phyloP scores from a whole-genome alignment of 2,113 vertebrate species.

The Pomatostomus ruficeps region DNA sequence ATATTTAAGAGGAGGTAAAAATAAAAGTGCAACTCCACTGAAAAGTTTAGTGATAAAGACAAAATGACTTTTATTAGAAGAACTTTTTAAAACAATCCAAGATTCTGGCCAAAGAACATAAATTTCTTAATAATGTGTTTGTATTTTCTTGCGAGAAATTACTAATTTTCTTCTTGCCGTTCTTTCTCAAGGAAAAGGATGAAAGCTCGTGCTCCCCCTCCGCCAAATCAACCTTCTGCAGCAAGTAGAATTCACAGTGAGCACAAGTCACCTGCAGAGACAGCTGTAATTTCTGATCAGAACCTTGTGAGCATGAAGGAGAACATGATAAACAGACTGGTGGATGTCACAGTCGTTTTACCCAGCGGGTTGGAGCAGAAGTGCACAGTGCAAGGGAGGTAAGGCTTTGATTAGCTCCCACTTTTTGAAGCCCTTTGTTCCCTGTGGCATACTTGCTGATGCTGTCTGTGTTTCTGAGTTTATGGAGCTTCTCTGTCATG shows the following conservation, averaged over 20 bases:
- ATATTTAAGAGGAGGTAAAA: constrained; percentile 7
- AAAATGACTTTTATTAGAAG: not conserved
- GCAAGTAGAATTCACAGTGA: constrained; percentile 60
- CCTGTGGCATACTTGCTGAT: not conserved
- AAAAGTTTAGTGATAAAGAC: not conserved
- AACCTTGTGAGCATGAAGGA: constrained; percentile 75
- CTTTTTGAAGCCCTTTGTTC: not conserved
- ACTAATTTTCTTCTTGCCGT: not conserved
- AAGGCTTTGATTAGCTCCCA: constrained; percentile 8
- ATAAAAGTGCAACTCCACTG: not conserved
- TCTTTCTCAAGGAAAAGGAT: constrained; percentile 78
- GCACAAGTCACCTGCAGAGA: constrained; percentile 43
- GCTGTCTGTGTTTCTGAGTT: not conserved
- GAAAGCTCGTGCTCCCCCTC: constrained; percentile 82
- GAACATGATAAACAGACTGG: constrained; percentile 62
- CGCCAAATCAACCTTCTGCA: constrained; percentile 76
- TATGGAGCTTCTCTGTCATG: not conserved
- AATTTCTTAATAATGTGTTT: not conserved
- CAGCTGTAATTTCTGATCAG: constrained; percentile 67
- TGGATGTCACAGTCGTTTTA: constrained; percentile 78
- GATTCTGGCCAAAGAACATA: not conserved
- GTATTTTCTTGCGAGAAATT: not conserved
- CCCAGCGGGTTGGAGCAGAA: constrained; percentile 78
- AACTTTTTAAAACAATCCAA: not conserved
- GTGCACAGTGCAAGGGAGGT: constrained; percentile 82